These are phyloP conservation scores for Mustela lutreola DNA, from an alignment of 2,113 vertebrate species.

Conservation along the genomic window DNA sequence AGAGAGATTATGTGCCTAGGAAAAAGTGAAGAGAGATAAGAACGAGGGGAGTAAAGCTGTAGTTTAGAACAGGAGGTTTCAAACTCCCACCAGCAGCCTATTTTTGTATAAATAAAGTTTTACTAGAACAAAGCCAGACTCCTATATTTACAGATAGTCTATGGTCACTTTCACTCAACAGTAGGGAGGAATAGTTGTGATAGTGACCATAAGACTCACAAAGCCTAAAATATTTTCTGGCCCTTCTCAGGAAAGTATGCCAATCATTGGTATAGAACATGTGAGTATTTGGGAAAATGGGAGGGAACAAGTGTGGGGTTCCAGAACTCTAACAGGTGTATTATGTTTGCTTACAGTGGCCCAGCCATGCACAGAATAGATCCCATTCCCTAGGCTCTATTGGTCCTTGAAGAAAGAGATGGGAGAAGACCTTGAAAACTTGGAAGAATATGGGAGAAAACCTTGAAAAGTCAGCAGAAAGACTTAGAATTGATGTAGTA, in stretches of 20 bases:
- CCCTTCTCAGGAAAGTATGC: neutral
- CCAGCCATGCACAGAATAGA: neutral
- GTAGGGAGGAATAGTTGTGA: neutral
- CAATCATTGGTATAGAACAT: neutral
- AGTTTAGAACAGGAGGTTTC: neutral
- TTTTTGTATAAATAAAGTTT: neutral
- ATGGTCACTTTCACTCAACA: neutral
- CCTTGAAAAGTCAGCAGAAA: neutral
- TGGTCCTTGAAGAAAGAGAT: neutral
- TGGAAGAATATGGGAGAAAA: neutral
- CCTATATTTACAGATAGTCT: neutral
- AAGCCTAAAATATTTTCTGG: neutral
- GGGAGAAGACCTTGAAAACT: neutral
- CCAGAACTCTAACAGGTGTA: neutral
- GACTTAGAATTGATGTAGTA: neutral
- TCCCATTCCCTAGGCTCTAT: neutral
- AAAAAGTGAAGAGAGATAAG: neutral
- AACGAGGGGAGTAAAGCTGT: neutral
- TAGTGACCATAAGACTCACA: neutral
- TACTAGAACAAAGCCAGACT: constrained; percentile 23
- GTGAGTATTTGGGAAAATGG: neutral
- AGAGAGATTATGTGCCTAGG: neutral
- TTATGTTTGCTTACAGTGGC: neutral
- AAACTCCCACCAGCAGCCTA: neutral
- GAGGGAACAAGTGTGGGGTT: neutral